Base-by-base conservation (phyloP, 2,888 invertebrate genomes). In the Smittia aterrima region DNA sequence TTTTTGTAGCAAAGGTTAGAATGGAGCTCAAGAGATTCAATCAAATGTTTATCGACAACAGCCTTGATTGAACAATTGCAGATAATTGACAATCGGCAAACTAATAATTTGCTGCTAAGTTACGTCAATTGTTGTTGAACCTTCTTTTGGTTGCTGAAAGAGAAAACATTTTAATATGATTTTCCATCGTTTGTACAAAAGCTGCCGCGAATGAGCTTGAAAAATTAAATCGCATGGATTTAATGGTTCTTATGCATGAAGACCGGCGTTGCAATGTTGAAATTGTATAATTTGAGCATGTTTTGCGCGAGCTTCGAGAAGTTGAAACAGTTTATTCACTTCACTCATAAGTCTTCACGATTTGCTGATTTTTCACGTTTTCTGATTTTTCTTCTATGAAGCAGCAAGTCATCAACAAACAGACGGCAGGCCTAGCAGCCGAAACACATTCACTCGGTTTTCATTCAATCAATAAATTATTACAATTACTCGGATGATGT, bases 201-300 rank as follows among this genome's bases (percentile, higher is more conserved):
- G n/a, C 32, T 32, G 32, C 32, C 9, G 3, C 32, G 11, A 47
- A 47, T 47, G 13, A n/a, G 58, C n/a, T 58, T 18, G 22, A 22
- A 58, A 58, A 22, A 58, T 58, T 58, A 58, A 6, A 58, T 58
- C 18, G 13, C 9, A n/a, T 58, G 58, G 18, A 58, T 6, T 58
- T 58, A 22, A 58, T 58, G 18, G 18, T 58, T 22, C 58, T 58
- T 58, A 20, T 58, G 58, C 58, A 58, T 58, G 58, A 58, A 58
- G 58, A n/a, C 47, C 58, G 32, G 32, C 32, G 32, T 47, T n/a
- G 16, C 11, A n/a, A 16, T 47, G 11, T 47, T 6, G 47, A 47
- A 47, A 47, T 47, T 11, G 16, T 47, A n/a, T n/a, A 11, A 47
- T 47, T 32, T 32, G 32, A 3, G 32, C 32, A 9, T 6, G 32